Base-by-base conservation (phyloP, 2,888 invertebrate species). In the Ophion slaviceki region DNA sequence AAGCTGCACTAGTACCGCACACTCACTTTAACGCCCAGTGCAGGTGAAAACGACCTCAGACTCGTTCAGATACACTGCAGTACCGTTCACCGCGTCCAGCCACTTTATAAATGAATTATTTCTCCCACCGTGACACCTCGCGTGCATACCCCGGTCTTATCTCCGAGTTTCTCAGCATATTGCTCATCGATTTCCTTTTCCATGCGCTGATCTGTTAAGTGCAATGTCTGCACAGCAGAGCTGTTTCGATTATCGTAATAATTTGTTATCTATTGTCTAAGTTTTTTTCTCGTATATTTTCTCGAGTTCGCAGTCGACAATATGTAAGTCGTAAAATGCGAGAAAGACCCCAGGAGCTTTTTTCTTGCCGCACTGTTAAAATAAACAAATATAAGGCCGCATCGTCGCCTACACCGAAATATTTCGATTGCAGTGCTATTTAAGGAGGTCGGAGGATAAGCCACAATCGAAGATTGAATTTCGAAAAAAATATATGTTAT, bases 31-130 rank as follows among this genome's bases (percentile, higher is more conserved):
- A 66, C 57, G 74, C 28, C 36, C 61, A 36, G 40, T 67, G 66
- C 64, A 82, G 85, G 75, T 80, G 71, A 36, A 57, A 79, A 66
- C 74, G 68, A 79, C 79, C 59, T 32, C 47, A 79, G 82, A 62
- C 64, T 59, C 70, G 82, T 79, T 78, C 74, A 36, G 70, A 72
- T 74, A 84, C 87, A 93, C 93, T 93, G 90, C 90, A 89, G 89
- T 87, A 90, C 93, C 93, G 92, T 92, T 93, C 93, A 92, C 93
- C 87, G 89, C 80, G 87, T 86, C 85, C 88, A 89, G 89, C 89
- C 90, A 90, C 90, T 93, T 92, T 93, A 93, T 93, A 93, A 92
- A 92, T 93, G 91, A 90, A 53, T 53, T 53, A 53, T 91, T 92
- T 92, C 93, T 92, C 93, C 93, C 93, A 93, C 93, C 91, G 89